Conservation (phyloP, 2,797 vertebrate species). For the Rhadinocentrus ornatus region DNA sequence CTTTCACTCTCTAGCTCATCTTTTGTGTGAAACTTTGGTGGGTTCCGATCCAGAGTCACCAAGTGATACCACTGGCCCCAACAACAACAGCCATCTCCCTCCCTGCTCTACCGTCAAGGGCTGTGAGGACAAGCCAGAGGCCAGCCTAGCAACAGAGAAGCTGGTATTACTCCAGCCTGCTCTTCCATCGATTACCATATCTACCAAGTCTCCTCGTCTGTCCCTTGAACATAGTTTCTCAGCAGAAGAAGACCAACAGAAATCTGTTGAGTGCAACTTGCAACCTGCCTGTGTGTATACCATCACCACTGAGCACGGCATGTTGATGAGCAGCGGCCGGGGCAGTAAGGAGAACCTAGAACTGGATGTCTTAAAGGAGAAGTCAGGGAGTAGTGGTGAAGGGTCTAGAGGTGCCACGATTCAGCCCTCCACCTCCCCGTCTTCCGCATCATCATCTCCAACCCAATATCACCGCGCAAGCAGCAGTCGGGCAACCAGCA, state of each 20-base stretch:
- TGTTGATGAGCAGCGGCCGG: slow-evolving; percentile 86
- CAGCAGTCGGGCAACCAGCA: slow-evolving; percentile 54
- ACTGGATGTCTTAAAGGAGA: slow-evolving; percentile 91
- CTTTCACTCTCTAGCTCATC: slow-evolving; percentile 85
- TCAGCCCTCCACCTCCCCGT: slow-evolving; percentile 75
- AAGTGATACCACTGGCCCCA: slow-evolving; percentile 62
- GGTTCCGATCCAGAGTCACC: slow-evolving; percentile 90
- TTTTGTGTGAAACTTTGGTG: slow-evolving; percentile 90
- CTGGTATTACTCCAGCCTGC: slow-evolving; percentile 76
- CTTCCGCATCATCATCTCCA: slow-evolving; percentile 77
- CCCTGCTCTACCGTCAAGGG: slow-evolving; percentile 72
- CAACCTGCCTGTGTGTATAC: slow-evolving; percentile 92
- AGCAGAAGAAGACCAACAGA: slow-evolving; percentile 85
- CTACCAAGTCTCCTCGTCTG: slow-evolving; percentile 85
- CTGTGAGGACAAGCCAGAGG: slow-evolving; percentile 58
- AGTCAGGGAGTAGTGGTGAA: slow-evolving; percentile 69
- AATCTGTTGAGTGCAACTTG: slow-evolving; percentile 86
- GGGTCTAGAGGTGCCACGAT: slow-evolving; percentile 64
- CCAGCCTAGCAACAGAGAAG: slow-evolving; percentile 65
- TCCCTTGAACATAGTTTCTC: slow-evolving; percentile 89
- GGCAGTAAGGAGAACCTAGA: slow-evolving; percentile 91
- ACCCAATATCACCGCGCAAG: slow-evolving; percentile 73
- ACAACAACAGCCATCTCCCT: slow-evolving; percentile 74
- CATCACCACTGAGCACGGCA: slow-evolving; percentile 90
- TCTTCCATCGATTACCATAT: slow-evolving; percentile 85